These are phyloP conservation scores for Drosophila arizonae DNA, from an alignment of 1,140 invertebrate species.

Conservation along the genomic window DNA sequence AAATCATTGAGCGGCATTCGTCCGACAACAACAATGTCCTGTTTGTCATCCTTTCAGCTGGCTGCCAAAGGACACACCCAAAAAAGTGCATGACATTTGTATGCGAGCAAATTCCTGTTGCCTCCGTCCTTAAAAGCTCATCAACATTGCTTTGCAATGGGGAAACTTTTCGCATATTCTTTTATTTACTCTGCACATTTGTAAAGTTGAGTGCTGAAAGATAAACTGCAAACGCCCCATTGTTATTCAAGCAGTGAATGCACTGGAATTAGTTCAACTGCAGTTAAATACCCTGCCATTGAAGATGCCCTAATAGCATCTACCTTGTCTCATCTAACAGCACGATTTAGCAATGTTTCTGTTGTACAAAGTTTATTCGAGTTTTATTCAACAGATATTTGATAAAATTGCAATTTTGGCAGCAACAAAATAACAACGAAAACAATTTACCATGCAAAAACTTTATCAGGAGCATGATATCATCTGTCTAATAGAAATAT, in stretches of 20 bases:
- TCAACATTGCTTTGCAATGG: slow-evolving; percentile 29
- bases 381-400: too few species aligned
- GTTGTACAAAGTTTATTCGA: too few species aligned
- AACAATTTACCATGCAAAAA: too few species aligned
- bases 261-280: slow-evolving; percentile 38
- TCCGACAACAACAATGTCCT: background rate
- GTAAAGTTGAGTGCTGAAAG: slow-evolving; percentile 30
- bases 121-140: slow-evolving; percentile 35
- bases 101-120: slow-evolving; percentile 2
- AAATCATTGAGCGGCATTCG: slow-evolving; percentile 50
- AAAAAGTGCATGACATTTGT: slow-evolving; percentile 11
- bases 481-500: too few species aligned
- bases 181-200: slow-evolving; percentile 46
- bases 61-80: slow-evolving; percentile 23
- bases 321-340: too few species aligned
- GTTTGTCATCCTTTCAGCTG: background rate
- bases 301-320: too few species aligned
- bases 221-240: slow-evolving; percentile 42
- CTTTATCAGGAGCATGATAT: too few species aligned
- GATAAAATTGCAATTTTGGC: too few species aligned
- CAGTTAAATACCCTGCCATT: slow-evolving; percentile 9
- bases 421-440: too few species aligned
- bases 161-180: slow-evolving; percentile 25
- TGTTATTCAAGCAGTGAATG: slow-evolving; percentile 29
- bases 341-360: too few species aligned